These are phyloP conservation scores for Neogale vison DNA, from an alignment of 2,113 vertebrate species.

Conservation along the genomic window DNA sequence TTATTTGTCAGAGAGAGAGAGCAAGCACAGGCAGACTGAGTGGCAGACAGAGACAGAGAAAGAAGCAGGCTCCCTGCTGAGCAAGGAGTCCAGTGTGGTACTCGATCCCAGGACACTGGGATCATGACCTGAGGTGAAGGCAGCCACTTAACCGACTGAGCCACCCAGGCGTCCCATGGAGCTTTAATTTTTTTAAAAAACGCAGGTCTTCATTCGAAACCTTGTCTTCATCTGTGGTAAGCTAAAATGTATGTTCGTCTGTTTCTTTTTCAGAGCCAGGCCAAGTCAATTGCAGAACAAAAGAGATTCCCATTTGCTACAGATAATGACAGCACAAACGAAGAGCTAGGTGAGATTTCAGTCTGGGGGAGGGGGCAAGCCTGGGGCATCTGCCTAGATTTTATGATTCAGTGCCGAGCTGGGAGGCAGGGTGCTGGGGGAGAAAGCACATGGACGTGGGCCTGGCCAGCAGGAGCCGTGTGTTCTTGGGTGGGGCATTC, in stretches of 20 bases:
- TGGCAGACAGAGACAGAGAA: too few species aligned
- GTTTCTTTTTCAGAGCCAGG: slow-evolving; percentile 91
- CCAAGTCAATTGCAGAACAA: slow-evolving; percentile 94
- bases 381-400: not conserved
- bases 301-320: slow-evolving; percentile 96
- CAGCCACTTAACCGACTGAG: too few species aligned
- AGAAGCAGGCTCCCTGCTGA: too few species aligned
- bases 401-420: not conserved
- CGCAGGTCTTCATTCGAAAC: not conserved
- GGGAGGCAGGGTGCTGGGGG: not conserved
- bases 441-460: not conserved
- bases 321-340: slow-evolving; percentile 93
- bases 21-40: too few species aligned
- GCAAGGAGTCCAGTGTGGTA: too few species aligned
- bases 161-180: too few species aligned
- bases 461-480: accelerated
- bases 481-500: not conserved
- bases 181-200: not conserved
- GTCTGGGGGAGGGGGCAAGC: not conserved
- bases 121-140: too few species aligned
- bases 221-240: not conserved
- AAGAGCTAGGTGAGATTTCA: slow-evolving; percentile 92
- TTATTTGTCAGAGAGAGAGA: too few species aligned
- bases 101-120: too few species aligned
- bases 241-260: slow-evolving; percentile 15